phyloP scores from a whole-genome alignment of 1,140 invertebrate species.

The Araneus ventricosus region DNA sequence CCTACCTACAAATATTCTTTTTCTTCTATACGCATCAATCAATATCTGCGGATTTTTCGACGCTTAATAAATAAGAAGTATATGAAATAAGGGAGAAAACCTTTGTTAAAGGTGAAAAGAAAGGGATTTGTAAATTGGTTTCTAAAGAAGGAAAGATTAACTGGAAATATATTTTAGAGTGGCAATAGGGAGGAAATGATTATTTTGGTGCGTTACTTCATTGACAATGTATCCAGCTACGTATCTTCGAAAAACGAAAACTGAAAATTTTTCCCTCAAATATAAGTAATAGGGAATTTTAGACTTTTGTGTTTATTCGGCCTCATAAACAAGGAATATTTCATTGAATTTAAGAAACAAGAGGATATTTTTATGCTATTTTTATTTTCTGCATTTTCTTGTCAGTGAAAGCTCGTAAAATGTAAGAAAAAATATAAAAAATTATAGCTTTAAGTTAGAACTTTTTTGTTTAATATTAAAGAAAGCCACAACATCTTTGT shows the following conservation, averaged over 20 bases:
- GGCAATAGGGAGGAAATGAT: slow-evolving; percentile 66
- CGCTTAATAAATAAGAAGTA: slow-evolving; percentile 73
- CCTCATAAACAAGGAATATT: slow-evolving; percentile 26
- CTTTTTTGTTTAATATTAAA: neutral
- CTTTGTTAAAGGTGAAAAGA: slow-evolving; percentile 68
- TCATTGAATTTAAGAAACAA: slow-evolving; percentile 23
- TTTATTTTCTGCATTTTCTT: neutral
- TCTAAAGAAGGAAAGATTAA: slow-evolving; percentile 72
- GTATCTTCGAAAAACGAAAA: slow-evolving; percentile 46
- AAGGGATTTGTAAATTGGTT: slow-evolving; percentile 75
- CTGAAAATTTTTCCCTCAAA: slow-evolving; percentile 37
- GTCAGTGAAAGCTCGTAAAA: neutral
- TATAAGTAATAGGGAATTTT: slow-evolving; percentile 47
- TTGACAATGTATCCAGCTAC: neutral
- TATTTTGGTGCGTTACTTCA: slow-evolving; percentile 42
- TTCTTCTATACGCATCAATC: slow-evolving; percentile 60
- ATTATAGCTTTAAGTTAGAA: neutral
- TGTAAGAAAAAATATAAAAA: neutral
- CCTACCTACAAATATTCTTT: slow-evolving; percentile 72
- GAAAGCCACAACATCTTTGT: neutral
- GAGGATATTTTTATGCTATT: neutral
- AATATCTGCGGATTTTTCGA: slow-evolving; percentile 63
- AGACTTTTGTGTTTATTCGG: slow-evolving; percentile 3
- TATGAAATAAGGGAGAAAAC: slow-evolving; percentile 68
- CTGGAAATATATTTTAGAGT: slow-evolving; percentile 73